These are phyloP conservation scores for Sycophila texana DNA, from an alignment of 2,888 invertebrate genomes.

Conservation along the genomic window DNA sequence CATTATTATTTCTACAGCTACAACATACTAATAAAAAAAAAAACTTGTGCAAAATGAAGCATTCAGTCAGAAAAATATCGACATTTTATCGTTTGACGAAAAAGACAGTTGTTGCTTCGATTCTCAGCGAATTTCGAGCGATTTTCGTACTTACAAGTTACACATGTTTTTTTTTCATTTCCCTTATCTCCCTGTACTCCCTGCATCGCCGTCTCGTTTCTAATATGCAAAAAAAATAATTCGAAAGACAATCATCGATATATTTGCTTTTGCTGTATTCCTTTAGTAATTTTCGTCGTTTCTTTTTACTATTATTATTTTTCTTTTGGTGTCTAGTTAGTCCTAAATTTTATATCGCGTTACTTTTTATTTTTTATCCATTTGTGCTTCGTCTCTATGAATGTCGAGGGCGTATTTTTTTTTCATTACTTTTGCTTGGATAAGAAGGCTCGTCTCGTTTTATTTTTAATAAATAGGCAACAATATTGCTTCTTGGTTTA, in stretches of 20 bases:
- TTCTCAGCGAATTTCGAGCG: conserved; percentile 13
- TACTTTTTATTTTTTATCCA: conserved; percentile 11
- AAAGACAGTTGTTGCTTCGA: conserved; percentile 8
- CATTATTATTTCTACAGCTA: no score
- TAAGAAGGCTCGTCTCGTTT: conserved; percentile 37
- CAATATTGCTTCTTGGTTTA: conserved; percentile 74
- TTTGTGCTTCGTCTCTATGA: conserved; percentile 30
- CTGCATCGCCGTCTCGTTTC: background rate
- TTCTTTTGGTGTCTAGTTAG: conserved; percentile 38
- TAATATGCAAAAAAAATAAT: conserved; percentile 38
- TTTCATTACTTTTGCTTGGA: conserved; percentile 22
- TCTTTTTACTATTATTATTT: conserved; percentile 7
- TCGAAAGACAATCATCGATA: conserved; percentile 29
- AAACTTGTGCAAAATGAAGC: no score
- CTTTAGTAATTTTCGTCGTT: background rate
- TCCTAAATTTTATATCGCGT: conserved; percentile 31
- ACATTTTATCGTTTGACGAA: background rate
- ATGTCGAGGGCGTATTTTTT: conserved; percentile 16
- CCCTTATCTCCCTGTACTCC: background rate
- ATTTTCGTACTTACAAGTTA: conserved; percentile 30
- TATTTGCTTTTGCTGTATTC: conserved; percentile 28
- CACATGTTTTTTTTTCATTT: background rate
- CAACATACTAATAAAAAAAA: background rate
- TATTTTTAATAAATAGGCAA: conserved; percentile 66
- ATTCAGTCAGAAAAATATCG: conserved; percentile 12